Conservation (phyloP, 2,797 vertebrate species). For the Mergus octosetaceus region DNA sequence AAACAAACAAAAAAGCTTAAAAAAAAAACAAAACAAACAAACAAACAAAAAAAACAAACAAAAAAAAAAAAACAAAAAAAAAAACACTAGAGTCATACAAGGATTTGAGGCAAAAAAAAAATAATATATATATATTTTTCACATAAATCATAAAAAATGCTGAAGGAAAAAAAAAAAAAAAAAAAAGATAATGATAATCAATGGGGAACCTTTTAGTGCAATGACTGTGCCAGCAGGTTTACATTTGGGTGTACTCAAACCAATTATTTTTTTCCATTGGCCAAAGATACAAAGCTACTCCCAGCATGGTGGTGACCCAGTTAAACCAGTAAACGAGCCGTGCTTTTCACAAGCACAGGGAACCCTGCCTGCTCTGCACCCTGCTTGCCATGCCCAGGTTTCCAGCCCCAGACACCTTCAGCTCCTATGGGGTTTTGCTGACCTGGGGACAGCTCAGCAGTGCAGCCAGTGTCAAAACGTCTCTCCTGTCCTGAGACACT, state of each 20-base stretch:
- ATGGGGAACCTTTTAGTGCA: background rate
- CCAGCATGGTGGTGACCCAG: background rate
- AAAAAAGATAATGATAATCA: background rate
- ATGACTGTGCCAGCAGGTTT: background rate
- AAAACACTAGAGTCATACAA: background rate
- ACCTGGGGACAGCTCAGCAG: background rate
- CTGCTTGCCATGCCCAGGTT: background rate
- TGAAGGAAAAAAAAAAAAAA: background rate
- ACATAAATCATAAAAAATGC: background rate
- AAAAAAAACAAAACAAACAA: too few relatives aligned
- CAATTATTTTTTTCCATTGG: background rate
- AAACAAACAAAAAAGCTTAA: too few relatives aligned
- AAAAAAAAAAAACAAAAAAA: too few relatives aligned
- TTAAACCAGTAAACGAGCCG: background rate
- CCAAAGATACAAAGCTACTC: background rate
- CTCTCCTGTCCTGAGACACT: background rate
- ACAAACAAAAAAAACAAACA: too few relatives aligned
- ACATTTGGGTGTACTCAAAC: background rate
- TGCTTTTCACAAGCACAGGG: rapidly evolving
- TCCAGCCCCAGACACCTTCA: background rate
- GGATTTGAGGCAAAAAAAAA: background rate
- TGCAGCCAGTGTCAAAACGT: background rate
- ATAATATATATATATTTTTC: background rate
- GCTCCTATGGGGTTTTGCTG: background rate
- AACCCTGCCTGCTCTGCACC: rapidly evolving